Percentiles rank a stretch among this genome's conserved stretches.
phyloP scores from a whole-genome alignment of 2,797 vertebrate species.

The Propithecus deckenii region DNA sequence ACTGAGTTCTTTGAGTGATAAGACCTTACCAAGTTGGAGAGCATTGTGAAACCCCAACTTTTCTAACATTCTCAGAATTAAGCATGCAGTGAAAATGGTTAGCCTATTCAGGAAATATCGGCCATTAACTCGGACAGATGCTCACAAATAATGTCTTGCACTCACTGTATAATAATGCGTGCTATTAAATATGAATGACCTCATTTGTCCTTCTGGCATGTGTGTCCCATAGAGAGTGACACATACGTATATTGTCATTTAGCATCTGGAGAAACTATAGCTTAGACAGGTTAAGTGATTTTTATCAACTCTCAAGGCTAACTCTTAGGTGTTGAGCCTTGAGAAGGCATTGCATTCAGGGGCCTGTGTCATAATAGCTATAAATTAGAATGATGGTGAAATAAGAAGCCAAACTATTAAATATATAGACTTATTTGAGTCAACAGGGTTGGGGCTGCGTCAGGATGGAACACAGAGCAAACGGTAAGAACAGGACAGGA shows the following conservation, averaged over 20 bases:
- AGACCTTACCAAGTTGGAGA: background rate
- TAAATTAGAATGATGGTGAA: background rate
- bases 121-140: constrained; percentile 69
- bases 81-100: constrained; percentile 57
- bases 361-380: background rate
- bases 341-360: constrained; percentile 24
- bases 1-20: background rate
- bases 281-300: constrained; percentile 69
- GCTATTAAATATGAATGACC: constrained; percentile 74
- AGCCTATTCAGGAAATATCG: constrained; percentile 42
- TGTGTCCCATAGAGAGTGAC: constrained; percentile 71
- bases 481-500: background rate
- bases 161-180: constrained; percentile 65
- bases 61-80: constrained; percentile 41
- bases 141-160: constrained; percentile 66
- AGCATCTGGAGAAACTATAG: constrained; percentile 62
- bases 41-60: constrained; percentile 25
- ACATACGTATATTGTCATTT: constrained; percentile 66
- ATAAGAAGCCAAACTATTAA: background rate
- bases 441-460: background rate
- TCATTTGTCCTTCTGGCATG: constrained; percentile 73
- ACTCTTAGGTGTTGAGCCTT: constrained; percentile 22
- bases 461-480: background rate
- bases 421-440: background rate
- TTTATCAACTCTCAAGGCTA: constrained; percentile 49